Percentiles rank a stretch among this genome's conserved stretches.
phyloP scores from a whole-genome alignment of 1,140 invertebrate genomes.

The Amyelois transitella region DNA sequence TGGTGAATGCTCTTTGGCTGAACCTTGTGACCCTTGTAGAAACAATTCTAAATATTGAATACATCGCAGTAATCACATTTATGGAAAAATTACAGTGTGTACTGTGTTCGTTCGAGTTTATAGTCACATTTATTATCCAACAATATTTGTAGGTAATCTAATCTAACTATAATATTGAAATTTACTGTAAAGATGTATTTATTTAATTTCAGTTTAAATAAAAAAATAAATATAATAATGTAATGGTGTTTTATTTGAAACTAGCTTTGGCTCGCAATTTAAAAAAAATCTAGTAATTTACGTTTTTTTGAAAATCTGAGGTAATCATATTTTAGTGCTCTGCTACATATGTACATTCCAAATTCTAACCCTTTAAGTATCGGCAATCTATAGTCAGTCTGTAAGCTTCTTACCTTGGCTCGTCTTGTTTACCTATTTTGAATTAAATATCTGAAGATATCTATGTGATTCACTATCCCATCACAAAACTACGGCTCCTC shows the following conservation, averaged over 20 bases:
- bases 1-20: not conserved
- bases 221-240: constrained; percentile 46
- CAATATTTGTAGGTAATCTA: constrained; percentile 47
- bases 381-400: too few relatives aligned
- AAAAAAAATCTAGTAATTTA: too few relatives aligned
- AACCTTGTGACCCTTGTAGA: not conserved
- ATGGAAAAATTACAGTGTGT: not conserved
- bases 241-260: constrained; percentile 33
- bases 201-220: constrained; percentile 64
- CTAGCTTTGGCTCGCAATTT: too few relatives aligned
- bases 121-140: constrained; percentile 71
- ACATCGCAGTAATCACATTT: not conserved
- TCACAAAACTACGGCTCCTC: too few relatives aligned
- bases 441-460: too few relatives aligned
- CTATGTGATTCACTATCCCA: too few relatives aligned
- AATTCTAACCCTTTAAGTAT: too few relatives aligned
- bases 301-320: too few relatives aligned
- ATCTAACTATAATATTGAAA: constrained; percentile 54
- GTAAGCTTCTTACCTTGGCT: too few relatives aligned
- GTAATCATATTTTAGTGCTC: too few relatives aligned
- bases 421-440: too few relatives aligned
- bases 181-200: constrained; percentile 66
- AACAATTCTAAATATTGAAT: constrained; percentile 5
- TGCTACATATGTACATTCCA: too few relatives aligned
- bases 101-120: constrained; percentile 33